Conservation (phyloP, 1,140 invertebrate genomes). For the Pemphigus obesinymphae region DNA sequence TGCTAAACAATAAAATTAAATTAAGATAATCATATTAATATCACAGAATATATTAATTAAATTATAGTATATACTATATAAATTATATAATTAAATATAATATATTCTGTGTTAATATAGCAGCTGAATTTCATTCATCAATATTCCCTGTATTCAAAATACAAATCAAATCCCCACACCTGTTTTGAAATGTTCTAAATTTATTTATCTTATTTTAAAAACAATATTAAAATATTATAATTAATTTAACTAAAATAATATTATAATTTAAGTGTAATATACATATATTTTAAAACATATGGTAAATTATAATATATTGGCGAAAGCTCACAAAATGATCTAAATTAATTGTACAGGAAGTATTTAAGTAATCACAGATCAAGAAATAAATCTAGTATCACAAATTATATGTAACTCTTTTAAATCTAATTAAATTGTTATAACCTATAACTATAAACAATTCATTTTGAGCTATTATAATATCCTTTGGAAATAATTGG, state of each 20-base stretch:
- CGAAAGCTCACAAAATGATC: constrained; percentile 6
- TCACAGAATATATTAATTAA: too few relatives aligned
- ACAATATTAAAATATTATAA: background rate
- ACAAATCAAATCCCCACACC: background rate
- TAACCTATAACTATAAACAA: background rate
- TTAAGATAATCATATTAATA: background rate
- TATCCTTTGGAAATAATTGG: background rate
- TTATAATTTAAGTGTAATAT: background rate
- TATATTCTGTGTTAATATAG: too few relatives aligned
- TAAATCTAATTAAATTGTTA: background rate
- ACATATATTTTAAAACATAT: background rate
- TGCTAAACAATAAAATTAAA: background rate
- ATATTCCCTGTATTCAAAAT: constrained; percentile 1
- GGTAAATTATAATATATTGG: background rate
- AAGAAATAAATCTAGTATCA: constrained; percentile 39
- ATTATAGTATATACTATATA: too few relatives aligned
- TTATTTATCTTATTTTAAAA: background rate
- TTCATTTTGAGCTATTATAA: constrained; percentile 26
- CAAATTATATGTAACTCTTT: constrained; percentile 19
- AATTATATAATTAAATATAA: too few relatives aligned
- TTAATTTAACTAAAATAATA: background rate
- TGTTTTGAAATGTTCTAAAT: background rate
- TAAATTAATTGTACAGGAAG: constrained; percentile 8
- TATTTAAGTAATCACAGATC: constrained; percentile 29
- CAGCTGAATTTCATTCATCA: background rate